phyloP scores from a whole-genome alignment of 2,797 vertebrate genomes.

The Sebastolobus alascanus region DNA sequence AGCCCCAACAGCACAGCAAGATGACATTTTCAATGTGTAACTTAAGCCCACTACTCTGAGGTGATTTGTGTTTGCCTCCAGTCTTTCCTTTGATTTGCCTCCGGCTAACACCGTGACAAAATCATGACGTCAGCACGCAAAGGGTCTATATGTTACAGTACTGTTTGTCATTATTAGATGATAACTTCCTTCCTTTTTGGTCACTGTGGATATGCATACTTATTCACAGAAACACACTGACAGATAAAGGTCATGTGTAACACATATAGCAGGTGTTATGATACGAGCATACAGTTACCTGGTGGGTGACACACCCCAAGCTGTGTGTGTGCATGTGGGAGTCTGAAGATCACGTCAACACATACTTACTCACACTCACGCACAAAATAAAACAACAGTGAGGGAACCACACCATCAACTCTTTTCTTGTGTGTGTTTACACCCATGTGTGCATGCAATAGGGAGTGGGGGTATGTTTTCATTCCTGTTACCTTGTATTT shows the following conservation, averaged over 20 bases:
- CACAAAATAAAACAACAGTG: not conserved
- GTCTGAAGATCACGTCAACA: constrained; percentile 3
- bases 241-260: constrained; percentile 52
- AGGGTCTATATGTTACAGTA: too few relatives aligned
- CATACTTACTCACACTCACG: not conserved
- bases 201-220: not conserved
- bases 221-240: constrained; percentile 2
- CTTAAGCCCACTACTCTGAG: too few relatives aligned
- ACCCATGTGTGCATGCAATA: not conserved
- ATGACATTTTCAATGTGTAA: not conserved
- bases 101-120: too few relatives aligned
- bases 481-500: constrained; percentile 36
- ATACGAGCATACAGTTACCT: constrained; percentile 49
- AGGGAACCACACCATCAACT: not conserved
- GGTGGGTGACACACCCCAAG: constrained; percentile 33
- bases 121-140: not conserved
- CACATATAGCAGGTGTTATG: constrained; percentile 53
- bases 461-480: constrained; percentile 37
- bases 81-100: too few relatives aligned
- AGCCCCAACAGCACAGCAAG: not conserved
- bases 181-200: not conserved
- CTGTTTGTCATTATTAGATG: constrained; percentile 4
- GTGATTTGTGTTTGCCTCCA: too few relatives aligned
- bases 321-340: constrained; percentile 44
- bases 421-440: not conserved